Evolutionary conservation across 1,140 invertebrate genomes (phyloP), one percentile per base, ranked within the genome.

Genomic region (Eurytemora carolleeae): DNA sequence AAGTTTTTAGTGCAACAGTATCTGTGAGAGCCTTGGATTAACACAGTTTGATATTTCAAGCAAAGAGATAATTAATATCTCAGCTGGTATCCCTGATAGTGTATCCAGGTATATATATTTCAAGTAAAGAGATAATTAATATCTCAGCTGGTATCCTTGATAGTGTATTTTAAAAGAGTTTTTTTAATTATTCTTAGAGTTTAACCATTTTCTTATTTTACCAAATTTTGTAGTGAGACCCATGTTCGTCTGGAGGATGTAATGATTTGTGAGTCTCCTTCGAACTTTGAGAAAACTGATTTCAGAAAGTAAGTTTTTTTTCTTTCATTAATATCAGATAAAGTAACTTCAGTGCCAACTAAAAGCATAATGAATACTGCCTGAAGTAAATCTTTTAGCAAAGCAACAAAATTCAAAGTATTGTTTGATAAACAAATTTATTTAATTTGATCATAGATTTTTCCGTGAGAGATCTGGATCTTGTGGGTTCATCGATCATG

Each of bases 41-140:
- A 73, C 76, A 2, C 67, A 71, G 55, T 80, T 80, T 71, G 79
- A 80, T 69, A 61, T 80, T 25, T 69, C 76, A 15, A 55, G 64
- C 2, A 67, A 66, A 18, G 77, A 78, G 67, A 57, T 67, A 2
- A 61, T 63, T 12, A 12, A 44, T n/a, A 12, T 44, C 7, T 44
- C 31, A 7, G n/a, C n/a, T 12, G 31, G 31, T n/a, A 44, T n/a
- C n/a, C 7, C 31, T 44, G 31, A 44, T n/a, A 44, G 31, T n/a
- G n/a, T 44, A 12, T 12, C 31, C n/a, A 44, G 31, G 31, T 44
- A 44, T n/a, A n/a, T n/a, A 80, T 69, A 61, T 80, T 25, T 69
- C 76, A 15, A 55, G 64, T 2, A 67, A 66, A 18, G 77, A 78
- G 67, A 57, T 67, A 2, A 61, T 63, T 12, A 12, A 44, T n/a